Conservation (phyloP, 2,113 vertebrate genomes). For the Ailuropoda melanoleuca region DNA sequence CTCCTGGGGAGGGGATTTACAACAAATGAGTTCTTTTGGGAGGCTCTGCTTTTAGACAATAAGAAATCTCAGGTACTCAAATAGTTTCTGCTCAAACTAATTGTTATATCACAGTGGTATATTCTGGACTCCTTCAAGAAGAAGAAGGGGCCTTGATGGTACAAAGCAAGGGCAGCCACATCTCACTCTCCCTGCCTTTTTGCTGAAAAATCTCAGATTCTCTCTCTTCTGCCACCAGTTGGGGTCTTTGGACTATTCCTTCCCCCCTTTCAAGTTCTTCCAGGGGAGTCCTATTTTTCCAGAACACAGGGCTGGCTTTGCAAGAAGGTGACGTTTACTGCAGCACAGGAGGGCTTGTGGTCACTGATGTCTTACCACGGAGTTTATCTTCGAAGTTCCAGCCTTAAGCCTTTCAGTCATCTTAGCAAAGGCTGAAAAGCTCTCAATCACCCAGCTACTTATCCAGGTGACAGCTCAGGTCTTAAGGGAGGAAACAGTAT, state of each 20-base stretch:
- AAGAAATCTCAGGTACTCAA: not conserved
- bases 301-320: not conserved
- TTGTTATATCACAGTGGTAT: not conserved
- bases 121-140: not conserved
- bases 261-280: not conserved
- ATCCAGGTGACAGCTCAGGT: not conserved
- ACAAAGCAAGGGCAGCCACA: not conserved
- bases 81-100: not conserved
- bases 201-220: not conserved
- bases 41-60: not conserved
- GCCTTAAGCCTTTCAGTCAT: not conserved
- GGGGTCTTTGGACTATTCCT: not conserved
- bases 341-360: not conserved
- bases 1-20: not conserved
- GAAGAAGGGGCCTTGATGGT: not conserved
- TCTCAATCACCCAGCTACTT: not conserved
- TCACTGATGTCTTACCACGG: not conserved
- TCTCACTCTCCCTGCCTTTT: not conserved
- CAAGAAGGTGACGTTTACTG: not conserved
- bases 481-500: not conserved
- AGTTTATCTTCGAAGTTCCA: not conserved
- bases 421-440: not conserved
- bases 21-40: not conserved
- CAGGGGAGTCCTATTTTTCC: not conserved
- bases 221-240: not conserved